Conservation (phyloP, 2,888 invertebrate species). For the Leucoma salicis region DNA sequence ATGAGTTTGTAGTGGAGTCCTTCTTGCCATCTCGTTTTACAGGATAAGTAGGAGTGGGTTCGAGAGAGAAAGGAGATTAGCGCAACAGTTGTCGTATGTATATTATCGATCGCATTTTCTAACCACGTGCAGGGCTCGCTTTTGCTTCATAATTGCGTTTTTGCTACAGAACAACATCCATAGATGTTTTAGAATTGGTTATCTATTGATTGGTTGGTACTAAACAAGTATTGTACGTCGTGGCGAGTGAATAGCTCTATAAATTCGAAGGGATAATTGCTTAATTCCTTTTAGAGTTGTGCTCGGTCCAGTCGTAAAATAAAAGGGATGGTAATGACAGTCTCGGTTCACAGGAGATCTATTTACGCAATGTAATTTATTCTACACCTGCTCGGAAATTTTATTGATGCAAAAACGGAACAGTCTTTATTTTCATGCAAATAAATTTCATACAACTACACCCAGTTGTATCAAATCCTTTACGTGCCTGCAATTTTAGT, state of each 20-base stretch:
- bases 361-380: no score
- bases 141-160: conserved; percentile 34
- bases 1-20: conserved; percentile 58
- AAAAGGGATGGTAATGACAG: conserved; percentile 54
- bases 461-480: no score
- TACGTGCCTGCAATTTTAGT: no score
- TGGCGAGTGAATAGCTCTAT: conserved; percentile 32
- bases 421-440: no score
- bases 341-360: no score
- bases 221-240: conserved; percentile 26
- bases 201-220: conserved; percentile 10
- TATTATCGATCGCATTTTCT: conserved; percentile 63
- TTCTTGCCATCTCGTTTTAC: conserved; percentile 45
- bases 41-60: conserved; percentile 15
- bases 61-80: conserved; percentile 47
- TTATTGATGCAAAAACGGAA: no score
- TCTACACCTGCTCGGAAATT: no score
- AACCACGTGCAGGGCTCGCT: conserved; percentile 66
- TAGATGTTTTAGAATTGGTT: conserved; percentile 17
- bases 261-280: conserved; percentile 34
- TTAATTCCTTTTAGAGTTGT: conserved; percentile 59
- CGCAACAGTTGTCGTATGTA: conserved; percentile 78
- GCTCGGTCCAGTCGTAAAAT: conserved; percentile 50
- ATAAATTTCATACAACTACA: no score
- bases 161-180: conserved; percentile 34